A percentile compares a stretch with the other conserved stretches of the same genome.
These are phyloP conservation scores for Vombatus ursinus DNA, from an alignment of 2,113 vertebrate species.

Conservation along the genomic window DNA sequence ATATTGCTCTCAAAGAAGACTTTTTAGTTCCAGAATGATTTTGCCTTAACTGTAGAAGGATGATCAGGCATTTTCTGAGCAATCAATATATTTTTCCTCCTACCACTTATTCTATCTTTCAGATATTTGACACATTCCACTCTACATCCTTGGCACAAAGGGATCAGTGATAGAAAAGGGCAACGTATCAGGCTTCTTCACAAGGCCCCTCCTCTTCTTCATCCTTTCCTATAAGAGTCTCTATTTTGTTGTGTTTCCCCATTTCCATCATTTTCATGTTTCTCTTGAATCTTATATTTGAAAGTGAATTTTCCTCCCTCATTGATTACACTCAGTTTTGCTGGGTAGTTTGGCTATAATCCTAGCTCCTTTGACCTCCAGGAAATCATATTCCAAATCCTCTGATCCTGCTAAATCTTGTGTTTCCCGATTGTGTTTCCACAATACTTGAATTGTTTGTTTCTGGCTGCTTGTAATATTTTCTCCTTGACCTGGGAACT, in stretches of 20 bases:
- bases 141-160: constrained; percentile 59
- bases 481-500: too few species aligned
- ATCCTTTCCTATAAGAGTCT: constrained; percentile 43
- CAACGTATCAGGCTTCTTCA: constrained; percentile 52
- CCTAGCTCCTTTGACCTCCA: too few species aligned
- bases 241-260: constrained; percentile 53
- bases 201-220: constrained; percentile 41
- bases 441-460: too few species aligned
- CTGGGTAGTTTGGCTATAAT: too few species aligned
- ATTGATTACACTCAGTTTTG: too few species aligned
- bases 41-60: neutral
- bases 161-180: constrained; percentile 44
- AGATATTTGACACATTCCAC: neutral
- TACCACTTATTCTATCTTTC: neutral
- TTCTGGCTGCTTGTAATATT: too few species aligned
- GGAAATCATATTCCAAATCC: too few species aligned
- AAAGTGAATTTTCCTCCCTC: too few species aligned
- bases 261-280: constrained; percentile 8
- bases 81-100: neutral
- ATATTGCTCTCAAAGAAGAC: neutral
- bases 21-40: constrained; percentile 25
- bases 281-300: too few species aligned
- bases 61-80: constrained; percentile 14
- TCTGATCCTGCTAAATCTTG: too few species aligned
- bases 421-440: too few species aligned